phyloP scores from a whole-genome alignment of 2,113 vertebrate genomes.

The Limanda limanda region DNA sequence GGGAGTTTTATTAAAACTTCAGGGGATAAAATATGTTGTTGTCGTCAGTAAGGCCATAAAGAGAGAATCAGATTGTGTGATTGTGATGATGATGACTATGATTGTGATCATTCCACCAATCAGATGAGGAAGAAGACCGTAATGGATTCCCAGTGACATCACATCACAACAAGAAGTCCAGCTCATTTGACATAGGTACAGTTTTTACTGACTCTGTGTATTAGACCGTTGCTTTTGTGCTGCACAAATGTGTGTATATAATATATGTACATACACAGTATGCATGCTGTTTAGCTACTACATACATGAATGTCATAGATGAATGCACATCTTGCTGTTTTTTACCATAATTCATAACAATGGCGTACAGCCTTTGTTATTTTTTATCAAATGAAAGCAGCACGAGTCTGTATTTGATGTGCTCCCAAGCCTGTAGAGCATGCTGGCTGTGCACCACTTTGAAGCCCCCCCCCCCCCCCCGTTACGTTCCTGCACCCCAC shows the following conservation, averaged over 20 bases:
- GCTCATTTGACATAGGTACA: conserved; percentile 83
- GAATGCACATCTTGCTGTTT: conserved; percentile 5
- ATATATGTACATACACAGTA: neutral
- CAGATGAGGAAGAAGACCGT: conserved; percentile 70
- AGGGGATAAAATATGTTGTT: neutral
- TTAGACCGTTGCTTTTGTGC: conserved; percentile 10
- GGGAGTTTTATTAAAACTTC: neutral
- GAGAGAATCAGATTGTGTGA: neutral
- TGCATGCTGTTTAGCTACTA: conserved; percentile 13
- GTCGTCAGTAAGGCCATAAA: neutral
- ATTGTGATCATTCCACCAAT: conserved; percentile 25
- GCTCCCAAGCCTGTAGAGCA: conserved; percentile 22
- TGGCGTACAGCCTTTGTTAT: conserved; percentile 27
- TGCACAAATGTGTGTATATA: neutral
- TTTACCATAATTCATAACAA: conserved; percentile 47
- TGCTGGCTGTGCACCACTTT: conserved; percentile 5
- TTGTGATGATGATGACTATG: conserved; percentile 12
- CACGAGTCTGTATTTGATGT: conserved; percentile 36
- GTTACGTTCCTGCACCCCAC: conserved; percentile 32
- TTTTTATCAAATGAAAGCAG: conserved; percentile 45
- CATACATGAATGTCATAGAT: neutral
- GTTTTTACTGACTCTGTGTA: neutral
- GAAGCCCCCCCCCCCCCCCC: neutral
- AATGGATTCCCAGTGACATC: conserved; percentile 68
- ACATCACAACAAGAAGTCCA: conserved; percentile 79